Evolutionary conservation across 1,140 invertebrate species (phyloP).

Genomic region (Drosophila ambigua): DNA sequence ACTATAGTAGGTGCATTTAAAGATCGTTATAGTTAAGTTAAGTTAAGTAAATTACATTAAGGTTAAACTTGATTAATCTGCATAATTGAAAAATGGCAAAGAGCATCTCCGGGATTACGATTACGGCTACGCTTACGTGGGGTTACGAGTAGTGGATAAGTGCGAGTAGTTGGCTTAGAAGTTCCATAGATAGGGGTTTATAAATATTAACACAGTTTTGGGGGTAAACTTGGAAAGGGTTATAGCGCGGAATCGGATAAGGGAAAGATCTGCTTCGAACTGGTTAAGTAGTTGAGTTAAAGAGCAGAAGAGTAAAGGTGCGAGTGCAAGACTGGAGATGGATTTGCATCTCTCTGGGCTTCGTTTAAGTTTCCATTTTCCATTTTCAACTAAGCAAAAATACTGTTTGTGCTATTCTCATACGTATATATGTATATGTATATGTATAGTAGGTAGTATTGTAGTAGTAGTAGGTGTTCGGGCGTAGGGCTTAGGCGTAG

Average conservation of each 20-base stretch:
- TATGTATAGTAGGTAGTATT: slow-evolving; percentile 37
- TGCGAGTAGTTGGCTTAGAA: slow-evolving; percentile 28
- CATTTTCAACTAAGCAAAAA: slow-evolving; percentile 74
- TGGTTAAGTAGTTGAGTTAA: slow-evolving; percentile 21
- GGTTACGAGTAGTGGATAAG: slow-evolving; percentile 25
- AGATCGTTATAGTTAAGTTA: slow-evolving; percentile 41
- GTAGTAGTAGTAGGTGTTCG: slow-evolving; percentile 7
- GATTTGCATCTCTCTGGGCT: slow-evolving; percentile 16
- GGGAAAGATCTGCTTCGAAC: slow-evolving; percentile 26
- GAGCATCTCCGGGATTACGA: too few relatives aligned
- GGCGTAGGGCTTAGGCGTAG: slow-evolving; percentile 15
- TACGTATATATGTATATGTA: too few relatives aligned
- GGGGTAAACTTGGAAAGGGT: slow-evolving; percentile 11
- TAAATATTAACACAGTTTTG: slow-evolving; percentile 77
- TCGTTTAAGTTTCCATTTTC: slow-evolving; percentile 11
- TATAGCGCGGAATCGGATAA: slow-evolving; percentile 39
- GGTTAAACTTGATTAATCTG: slow-evolving; percentile 57
- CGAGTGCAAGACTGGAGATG: slow-evolving; percentile 4
- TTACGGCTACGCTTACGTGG: too few relatives aligned
- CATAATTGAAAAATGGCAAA: slow-evolving; percentile 65
- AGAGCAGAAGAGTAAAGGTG: slow-evolving; percentile 18
- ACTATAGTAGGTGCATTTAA: slow-evolving; percentile 28
- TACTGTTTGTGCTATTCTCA: slow-evolving; percentile 81
- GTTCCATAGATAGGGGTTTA: slow-evolving; percentile 31
- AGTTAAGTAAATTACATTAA: slow-evolving; percentile 54